Evolutionary conservation across 1,140 invertebrate genomes (phyloP), one percentile per base, ranked within the genome.

Genomic region (Sycophila sp.): DNA sequence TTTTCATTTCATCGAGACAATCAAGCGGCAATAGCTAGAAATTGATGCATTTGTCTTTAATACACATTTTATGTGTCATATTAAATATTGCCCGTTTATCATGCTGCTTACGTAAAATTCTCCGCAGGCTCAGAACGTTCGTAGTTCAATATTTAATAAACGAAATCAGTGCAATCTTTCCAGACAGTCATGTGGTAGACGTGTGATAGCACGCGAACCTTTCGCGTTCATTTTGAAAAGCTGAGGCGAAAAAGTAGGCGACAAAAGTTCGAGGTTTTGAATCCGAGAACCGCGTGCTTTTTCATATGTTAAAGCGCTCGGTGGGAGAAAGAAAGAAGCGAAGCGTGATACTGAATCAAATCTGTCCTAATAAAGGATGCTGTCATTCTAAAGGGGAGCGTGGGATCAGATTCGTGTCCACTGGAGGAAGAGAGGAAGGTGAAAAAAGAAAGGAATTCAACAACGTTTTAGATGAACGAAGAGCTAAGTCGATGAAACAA

Each of bases 311-410:
- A 77, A 79, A 75, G 32, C 55, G 63, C 51, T 42, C 47, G 56
- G 55, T 53, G 55, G 72, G 30, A 42, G 47, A 67, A 60, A 45
- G 26, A 47, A 22, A 47, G 49, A 70, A 55, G 36, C 59, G 62
- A 47, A 71, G 76, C 78, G 78, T 79, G 78, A 78, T 78, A 78
- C 76, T 77, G 78, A 78, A 79, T 79, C 76, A 77, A 76, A 79
- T 71, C 28, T 73, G 67, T 75, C 73, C 24, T 79, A 79, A 79
- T 79, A 79, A 77, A 79, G 76, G 78, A 79, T 77, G 73, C 63
- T 78, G 73, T 34, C 36, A 68, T 69, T 64, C 59, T 56, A 59
- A 76, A 56, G 73, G 75, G 73, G 74, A 77, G 78, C 78, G 78
- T 80, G 78, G 77, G 75, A 81, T 77, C 74, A 73, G 15, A 73